Percentiles rank a stretch among this genome's conserved stretches.
These are phyloP conservation scores for Epicauta chinensis DNA, from an alignment of 1,140 invertebrate species.

Conservation along the genomic window DNA sequence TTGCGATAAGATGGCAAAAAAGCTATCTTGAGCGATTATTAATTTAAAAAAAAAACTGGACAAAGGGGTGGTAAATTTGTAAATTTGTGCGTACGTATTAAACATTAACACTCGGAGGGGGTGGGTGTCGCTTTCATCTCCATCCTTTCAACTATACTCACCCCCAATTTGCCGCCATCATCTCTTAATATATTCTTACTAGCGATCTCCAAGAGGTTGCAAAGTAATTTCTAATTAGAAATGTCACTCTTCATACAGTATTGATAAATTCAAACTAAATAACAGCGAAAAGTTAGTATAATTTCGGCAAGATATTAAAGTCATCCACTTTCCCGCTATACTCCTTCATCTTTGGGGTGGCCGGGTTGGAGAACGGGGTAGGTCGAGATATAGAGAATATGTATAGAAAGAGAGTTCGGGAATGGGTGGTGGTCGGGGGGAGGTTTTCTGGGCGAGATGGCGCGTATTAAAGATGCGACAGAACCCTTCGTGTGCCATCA, in stretches of 20 bases:
- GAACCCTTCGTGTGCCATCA: conserved; percentile 21
- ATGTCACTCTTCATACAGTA: conserved; percentile 15
- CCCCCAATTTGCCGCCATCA: neutral
- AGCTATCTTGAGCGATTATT: too few relatives aligned
- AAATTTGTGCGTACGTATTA: too few relatives aligned
- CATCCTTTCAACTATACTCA: too few relatives aligned
- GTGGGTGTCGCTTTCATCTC: too few relatives aligned
- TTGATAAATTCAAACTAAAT: conserved; percentile 20
- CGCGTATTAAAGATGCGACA: conserved; percentile 21
- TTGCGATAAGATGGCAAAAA: conserved; percentile 17
- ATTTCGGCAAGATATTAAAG: conserved; percentile 22
- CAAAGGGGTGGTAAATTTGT: too few relatives aligned
- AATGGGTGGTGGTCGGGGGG: neutral
- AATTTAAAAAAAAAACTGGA: conserved; percentile 1
- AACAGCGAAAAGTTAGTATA: conserved; percentile 19
- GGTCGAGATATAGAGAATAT: too few relatives aligned
- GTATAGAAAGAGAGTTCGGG: conserved; percentile 1
- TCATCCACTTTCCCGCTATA: neutral
- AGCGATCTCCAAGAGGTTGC: conserved; percentile 13
- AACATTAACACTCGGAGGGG: too few relatives aligned
- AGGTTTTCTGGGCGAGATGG: neutral
- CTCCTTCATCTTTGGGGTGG: too few relatives aligned
- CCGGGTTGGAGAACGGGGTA: too few relatives aligned
- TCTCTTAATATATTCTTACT: conserved; percentile 13
- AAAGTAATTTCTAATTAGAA: conserved; percentile 18